These are phyloP conservation scores for Tryphoninae sp. DNA, from an alignment of 2,888 invertebrate species.

Conservation along the genomic window DNA sequence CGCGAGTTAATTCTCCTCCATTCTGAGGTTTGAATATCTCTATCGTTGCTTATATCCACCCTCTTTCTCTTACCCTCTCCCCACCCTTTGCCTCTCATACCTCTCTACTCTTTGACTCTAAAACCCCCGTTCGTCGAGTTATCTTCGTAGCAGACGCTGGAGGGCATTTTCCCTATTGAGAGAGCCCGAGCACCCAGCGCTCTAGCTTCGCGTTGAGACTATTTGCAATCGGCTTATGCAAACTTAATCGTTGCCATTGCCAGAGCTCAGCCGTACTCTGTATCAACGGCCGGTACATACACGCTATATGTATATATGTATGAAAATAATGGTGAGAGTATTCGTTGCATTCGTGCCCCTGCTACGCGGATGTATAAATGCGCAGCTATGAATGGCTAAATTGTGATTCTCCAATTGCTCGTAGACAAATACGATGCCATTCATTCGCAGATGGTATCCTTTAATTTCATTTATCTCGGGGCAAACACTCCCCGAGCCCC, in stretches of 20 bases:
- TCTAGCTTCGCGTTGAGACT: slow-evolving; percentile 43
- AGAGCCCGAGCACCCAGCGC: slow-evolving; percentile 40
- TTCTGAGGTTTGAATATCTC: slow-evolving; percentile 47
- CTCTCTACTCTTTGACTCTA: slow-evolving; percentile 39
- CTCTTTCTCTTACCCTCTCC: slow-evolving; percentile 3
- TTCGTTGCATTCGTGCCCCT: slow-evolving; percentile 22
- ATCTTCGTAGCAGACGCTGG: slow-evolving; percentile 49
- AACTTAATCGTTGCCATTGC: slow-evolving; percentile 64
- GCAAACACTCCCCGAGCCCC: slow-evolving; percentile 1
- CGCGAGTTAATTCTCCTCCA: slow-evolving; percentile 33
- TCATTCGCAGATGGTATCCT: slow-evolving; percentile 35
- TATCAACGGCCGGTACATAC: slow-evolving; percentile 6
- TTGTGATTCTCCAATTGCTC: slow-evolving; percentile 16
- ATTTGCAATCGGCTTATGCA: slow-evolving; percentile 67
- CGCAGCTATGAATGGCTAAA: slow-evolving; percentile 7
- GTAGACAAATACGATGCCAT: slow-evolving; percentile 34
- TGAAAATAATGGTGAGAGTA: slow-evolving; percentile 5
- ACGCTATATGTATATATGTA: neutral
- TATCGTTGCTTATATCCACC: slow-evolving; percentile 32
- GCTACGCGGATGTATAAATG: slow-evolving; percentile 6
- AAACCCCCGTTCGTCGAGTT: slow-evolving; percentile 39
- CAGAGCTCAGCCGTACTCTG: slow-evolving; percentile 34
- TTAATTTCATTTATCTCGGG: slow-evolving; percentile 30
- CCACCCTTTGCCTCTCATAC: neutral
- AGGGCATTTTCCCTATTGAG: slow-evolving; percentile 44